Conservation (phyloP, 1,140 invertebrate species). For the Drosophila rhopaloa region DNA sequence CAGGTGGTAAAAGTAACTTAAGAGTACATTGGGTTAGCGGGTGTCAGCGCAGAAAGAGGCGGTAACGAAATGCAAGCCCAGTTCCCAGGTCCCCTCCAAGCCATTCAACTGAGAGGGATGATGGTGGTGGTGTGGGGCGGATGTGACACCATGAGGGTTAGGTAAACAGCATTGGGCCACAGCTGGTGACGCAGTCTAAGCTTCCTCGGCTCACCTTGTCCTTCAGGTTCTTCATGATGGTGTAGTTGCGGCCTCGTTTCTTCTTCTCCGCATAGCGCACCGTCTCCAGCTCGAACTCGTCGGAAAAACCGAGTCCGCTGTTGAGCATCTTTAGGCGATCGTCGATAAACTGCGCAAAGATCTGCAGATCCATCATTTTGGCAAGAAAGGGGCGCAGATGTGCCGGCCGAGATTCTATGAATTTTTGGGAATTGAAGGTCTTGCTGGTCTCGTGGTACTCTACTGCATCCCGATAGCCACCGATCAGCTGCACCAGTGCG, state of each 20-base stretch:
- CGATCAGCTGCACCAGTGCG: conserved; percentile 95
- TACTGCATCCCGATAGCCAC: conserved; percentile 96
- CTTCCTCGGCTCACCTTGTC: conserved; percentile 87
- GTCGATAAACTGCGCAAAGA: conserved; percentile 98
- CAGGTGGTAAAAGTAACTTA: conserved; percentile 36
- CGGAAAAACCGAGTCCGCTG: conserved; percentile 94
- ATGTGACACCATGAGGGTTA: conserved; percentile 35
- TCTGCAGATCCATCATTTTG: conserved; percentile 96
- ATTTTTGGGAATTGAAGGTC: conserved; percentile 95
- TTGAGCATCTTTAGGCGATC: conserved; percentile 95
- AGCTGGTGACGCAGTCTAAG: not conserved
- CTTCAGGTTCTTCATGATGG: conserved; percentile 91
- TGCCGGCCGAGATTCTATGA: conserved; percentile 92
- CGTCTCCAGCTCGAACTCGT: conserved; percentile 97
- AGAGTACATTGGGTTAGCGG: conserved; percentile 32
- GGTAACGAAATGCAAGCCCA: conserved; percentile 28
- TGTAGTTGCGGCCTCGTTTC: conserved; percentile 92
- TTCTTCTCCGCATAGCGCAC: conserved; percentile 93
- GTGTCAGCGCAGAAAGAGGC: conserved; percentile 35
- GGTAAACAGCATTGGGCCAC: conserved; percentile 7
- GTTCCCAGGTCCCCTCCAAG: conserved; percentile 41
- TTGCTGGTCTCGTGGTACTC: conserved; percentile 89
- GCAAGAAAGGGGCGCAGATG: conserved; percentile 94
- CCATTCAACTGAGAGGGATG: conserved; percentile 29
- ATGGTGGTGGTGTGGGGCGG: conserved; percentile 3